Base-by-base conservation (phyloP, 1,140 invertebrate genomes). In the Diorhabda sublineata region DNA sequence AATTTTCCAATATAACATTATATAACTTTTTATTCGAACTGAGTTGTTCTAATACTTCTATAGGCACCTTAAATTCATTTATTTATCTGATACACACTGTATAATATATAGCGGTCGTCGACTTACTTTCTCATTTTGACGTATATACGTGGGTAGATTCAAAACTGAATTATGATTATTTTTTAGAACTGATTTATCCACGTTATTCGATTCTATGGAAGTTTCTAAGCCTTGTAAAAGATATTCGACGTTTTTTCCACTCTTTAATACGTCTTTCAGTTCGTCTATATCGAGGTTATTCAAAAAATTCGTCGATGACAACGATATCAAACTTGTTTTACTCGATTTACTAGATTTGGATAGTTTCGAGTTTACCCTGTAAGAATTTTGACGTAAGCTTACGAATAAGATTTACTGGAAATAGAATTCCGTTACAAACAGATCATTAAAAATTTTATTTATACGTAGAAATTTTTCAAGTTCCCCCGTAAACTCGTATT, bases 71-170 rank as follows among this genome's bases (percentile, higher is more conserved):
- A 59, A 83, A 84, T 69, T 71, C 26, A 42, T 61, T 64, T 45
- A 52, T 42, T 42, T 61, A 41, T 8, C 3, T 61, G 41, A 61
- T 41, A 61, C 42, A 41, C 11, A 61, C 3, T 7, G 11, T 61
- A 8, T 41, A 41, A 41, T 3, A 41, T 58, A 7, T 58, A 9
- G n/a, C 7, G 57, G 26, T 26, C 26, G 26, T 68, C 67, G 65
- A 73, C 73, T 68, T 80, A 91, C 88, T 82, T 88, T 89, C 77
- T 91, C 89, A 71, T 85, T 87, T 73, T 88, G 85, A 67, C 84
- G 85, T 2, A 92, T 81, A 78, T 90, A 92, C 2, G 90, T 92
- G 0, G 91, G 91, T 45, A 94, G 79, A 80, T 90, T 88, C 42
- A 92, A 84, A 61, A 92, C 85, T 41, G 91, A 93, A 63, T 84